Percentiles rank a stretch among this genome's conserved stretches.
These are phyloP conservation scores for Daubentonia madagascariensis DNA, from an alignment of 2,113 vertebrate genomes.

Conservation along the genomic window DNA sequence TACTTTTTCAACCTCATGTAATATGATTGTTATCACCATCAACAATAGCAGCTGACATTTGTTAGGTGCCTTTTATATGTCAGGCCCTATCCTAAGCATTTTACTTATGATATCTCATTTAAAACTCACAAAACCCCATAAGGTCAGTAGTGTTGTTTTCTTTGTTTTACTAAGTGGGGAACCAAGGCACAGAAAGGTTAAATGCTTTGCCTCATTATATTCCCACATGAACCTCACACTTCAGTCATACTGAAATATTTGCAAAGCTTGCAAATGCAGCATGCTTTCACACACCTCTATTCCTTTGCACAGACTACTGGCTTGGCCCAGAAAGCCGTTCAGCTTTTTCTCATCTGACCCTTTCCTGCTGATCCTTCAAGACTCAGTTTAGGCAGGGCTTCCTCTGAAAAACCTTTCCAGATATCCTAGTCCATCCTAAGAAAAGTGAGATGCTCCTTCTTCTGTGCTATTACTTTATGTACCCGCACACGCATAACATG, in stretches of 20 bases:
- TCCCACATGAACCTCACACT: neutral
- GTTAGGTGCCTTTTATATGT: neutral
- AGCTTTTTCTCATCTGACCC: neutral
- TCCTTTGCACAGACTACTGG: neutral
- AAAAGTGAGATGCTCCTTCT: neutral
- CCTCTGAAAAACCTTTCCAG: neutral
- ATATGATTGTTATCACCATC: neutral
- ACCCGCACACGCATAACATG: neutral
- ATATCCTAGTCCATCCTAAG: neutral
- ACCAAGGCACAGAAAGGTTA: neutral
- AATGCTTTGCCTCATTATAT: neutral
- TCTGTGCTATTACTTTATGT: neutral
- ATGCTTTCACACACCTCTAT: neutral
- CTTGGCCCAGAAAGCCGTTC: neutral
- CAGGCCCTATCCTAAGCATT: neutral
- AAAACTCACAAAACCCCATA: neutral
- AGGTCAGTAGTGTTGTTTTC: neutral
- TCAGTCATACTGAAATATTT: neutral
- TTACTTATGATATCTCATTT: neutral
- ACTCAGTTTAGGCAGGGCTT: neutral
- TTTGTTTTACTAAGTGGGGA: neutral
- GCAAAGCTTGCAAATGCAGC: neutral
- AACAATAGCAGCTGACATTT: neutral
- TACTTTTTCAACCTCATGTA: neutral
- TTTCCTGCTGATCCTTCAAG: neutral